phyloP scores from a whole-genome alignment of 2,113 vertebrate genomes.

The Leucosticte australis region DNA sequence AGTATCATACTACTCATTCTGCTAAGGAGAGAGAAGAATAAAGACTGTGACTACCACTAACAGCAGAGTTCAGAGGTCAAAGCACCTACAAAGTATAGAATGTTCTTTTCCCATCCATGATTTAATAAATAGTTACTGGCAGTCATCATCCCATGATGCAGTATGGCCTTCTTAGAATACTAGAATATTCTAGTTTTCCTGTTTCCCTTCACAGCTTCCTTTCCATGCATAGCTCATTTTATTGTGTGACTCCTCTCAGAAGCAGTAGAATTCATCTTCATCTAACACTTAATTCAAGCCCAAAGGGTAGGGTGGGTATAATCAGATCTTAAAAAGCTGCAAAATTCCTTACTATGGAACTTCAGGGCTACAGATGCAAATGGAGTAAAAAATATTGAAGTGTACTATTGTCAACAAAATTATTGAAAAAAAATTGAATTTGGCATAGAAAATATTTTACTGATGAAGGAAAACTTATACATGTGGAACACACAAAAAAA shows the following conservation, averaged over 20 bases:
- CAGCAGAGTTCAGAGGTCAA: not conserved
- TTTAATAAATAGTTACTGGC: not conserved
- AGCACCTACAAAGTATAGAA: not conserved
- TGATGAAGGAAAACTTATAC: not conserved
- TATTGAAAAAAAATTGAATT: not conserved
- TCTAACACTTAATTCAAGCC: not conserved
- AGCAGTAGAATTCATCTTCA: not conserved
- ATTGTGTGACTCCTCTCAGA: not conserved
- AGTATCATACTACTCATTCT: not conserved
- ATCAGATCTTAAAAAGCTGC: not conserved
- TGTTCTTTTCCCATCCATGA: not conserved
- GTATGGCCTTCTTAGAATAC: not conserved
- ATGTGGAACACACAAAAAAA: not conserved
- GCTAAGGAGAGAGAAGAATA: not conserved
- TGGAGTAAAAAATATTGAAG: not conserved
- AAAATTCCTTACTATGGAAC: not conserved
- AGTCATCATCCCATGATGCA: rapidly evolving
- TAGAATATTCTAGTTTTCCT: not conserved
- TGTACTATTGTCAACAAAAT: not conserved
- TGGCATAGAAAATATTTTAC: not conserved
- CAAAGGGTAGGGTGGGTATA: not conserved
- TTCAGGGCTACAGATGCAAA: not conserved
- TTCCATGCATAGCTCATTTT: not conserved
- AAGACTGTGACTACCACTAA: not conserved
- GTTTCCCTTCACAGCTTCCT: not conserved